Base-by-base conservation (phyloP, 92 coral and sea anemone species). In the Muricea muricata region DNA sequence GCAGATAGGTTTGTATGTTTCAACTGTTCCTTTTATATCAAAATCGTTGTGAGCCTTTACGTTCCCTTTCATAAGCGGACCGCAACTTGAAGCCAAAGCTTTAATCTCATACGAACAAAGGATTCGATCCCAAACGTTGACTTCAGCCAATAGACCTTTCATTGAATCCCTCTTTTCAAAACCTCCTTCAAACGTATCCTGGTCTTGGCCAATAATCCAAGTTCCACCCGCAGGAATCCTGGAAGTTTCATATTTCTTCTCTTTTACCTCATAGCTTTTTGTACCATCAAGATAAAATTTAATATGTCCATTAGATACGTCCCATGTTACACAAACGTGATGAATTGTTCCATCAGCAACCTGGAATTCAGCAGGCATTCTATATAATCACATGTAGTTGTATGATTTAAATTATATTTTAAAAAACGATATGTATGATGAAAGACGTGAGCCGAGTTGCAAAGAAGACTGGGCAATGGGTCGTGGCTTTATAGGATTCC, bases 261-360 rank as follows among this genome's bases (percentile, higher is more conserved):
- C 30, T 32, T 4, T 57, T 4, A 0, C 13, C 7, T 7, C 7
- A 24, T 0, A 11, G n/a, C n/a, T n/a, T 32, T 0, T 7, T 0
- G 20, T 4, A 9, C 30, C 65, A 21, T 57, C 65, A 7, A 5
- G 1, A 32, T 57, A 57, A 1, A 20, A 0, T 57, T 57, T 57
- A 4, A 14, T 2, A 4, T 21, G 3, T 7, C 65, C 65, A 20
- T 0, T 57, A 6, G 65, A 24, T 24, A 10, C 5, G 9, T 57
- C 65, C 65, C 65, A 57, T 21, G 65, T n/a, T 29, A 57, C 29
- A 28, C 65, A 57, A 29, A 57, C 65, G 65, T 57, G 65, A 21
- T 57, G 65, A 57, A 57, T 29, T 10, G 21, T 1, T 24, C 29
- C 65, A 11, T 57, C 65, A 45, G 50, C 50, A 45, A 45, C n/a